Evolutionary conservation across 1,140 invertebrate genomes (phyloP).

Genomic region (Eriosoma lanigerum): DNA sequence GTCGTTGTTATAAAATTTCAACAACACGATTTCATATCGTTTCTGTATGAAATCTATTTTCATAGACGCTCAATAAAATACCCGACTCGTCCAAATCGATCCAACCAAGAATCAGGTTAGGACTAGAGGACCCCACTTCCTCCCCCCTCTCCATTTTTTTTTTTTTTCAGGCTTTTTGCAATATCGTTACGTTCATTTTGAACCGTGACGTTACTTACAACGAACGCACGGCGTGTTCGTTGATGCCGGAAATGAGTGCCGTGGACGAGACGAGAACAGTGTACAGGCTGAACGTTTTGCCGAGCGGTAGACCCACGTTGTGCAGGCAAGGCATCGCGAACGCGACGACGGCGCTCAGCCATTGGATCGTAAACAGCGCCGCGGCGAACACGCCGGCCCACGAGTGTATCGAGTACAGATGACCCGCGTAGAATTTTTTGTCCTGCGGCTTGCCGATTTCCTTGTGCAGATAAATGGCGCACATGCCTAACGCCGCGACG

Average conservation of each 20-base stretch:
- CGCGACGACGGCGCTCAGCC: not conserved
- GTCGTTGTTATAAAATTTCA: no score
- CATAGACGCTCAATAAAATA: no score
- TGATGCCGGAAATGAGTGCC: not conserved
- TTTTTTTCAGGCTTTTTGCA: no score
- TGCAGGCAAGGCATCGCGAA: constrained; percentile 29
- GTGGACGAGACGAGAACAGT: not conserved
- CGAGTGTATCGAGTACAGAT: constrained; percentile 11
- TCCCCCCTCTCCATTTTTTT: no score
- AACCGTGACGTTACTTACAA: constrained; percentile 7
- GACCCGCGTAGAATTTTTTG: not conserved
- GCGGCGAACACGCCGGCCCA: constrained; percentile 7
- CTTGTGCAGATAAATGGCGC: not conserved
- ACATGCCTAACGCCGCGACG: not conserved
- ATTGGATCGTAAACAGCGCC: constrained; percentile 9
- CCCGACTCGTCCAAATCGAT: no score
- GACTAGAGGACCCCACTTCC: no score
- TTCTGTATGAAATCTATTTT: no score
- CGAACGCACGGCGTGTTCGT: not conserved
- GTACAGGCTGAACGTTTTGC: constrained; percentile 30
- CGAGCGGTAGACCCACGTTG: not conserved
- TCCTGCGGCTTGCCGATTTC: not conserved
- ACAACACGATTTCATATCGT: no score
- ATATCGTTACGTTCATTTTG: no score
- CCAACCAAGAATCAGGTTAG: no score